Base-by-base conservation (phyloP, 35 echinoderm and acorn worm species). In the Lytechinus pictus region DNA sequence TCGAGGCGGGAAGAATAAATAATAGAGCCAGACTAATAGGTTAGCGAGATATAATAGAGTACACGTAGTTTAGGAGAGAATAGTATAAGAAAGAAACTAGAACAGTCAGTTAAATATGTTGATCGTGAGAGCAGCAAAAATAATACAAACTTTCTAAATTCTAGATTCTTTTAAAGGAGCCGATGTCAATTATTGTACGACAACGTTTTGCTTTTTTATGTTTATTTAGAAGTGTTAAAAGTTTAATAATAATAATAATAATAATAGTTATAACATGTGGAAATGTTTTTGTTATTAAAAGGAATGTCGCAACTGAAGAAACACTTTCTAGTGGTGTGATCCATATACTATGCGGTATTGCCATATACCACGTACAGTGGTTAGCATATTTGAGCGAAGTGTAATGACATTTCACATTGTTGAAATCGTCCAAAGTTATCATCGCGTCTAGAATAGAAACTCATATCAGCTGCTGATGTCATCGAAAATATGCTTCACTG, bases 361-460 rank as follows among this genome's bases (percentile, higher is more conserved):
- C 16, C n/a, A 16, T 16, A 79, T 24, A 79, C 66, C 16, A 71
- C 61, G 14, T 13, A 21, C 61, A 71, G 61, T 21, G 19, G 19
- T 8, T 24, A 79, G n/a, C 66, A 79, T 79, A 1, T 79, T 16
- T 7, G 21, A 79, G n/a, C 66, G 6, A 8, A n/a, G n/a, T 79
- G 21, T 79, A 79, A 79, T 79, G 66, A 16, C 66, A 79, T 79
- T 24, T 79, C 66, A 79, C 66, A 79, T 79, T 79, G 66, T 24
- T 79, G 66, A 24, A 79, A 79, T 79, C 66, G 66, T 79, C 66
- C 66, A n/a, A 79, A 79, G 66, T 79, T 79, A 79, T 24, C 66
- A 79, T 16, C 19, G 19, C 21, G 66, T 79, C 66, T 79, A 79
- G 66, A 79, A 79, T 79, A 7, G 16, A 79, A 79, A 79, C 19